Evolutionary conservation across 2,797 vertebrate species (phyloP).

Genomic region (Molossus alvarezi): DNA sequence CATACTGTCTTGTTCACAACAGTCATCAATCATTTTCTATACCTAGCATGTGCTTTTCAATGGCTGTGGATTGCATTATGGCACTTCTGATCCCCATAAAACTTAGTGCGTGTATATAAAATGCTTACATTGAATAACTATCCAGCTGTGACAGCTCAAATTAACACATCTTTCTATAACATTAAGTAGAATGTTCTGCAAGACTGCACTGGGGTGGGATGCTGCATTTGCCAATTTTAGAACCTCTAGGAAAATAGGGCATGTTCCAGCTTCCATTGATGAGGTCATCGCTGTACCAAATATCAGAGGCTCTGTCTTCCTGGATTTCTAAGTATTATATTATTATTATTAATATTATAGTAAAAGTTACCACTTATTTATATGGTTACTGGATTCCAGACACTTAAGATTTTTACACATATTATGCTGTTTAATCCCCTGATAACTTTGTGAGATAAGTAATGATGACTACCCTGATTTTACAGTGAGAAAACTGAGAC

Average conservation of each 20-base stretch:
- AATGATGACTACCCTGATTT: not conserved
- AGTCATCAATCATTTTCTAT: not conserved
- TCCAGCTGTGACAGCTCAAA: conserved; percentile 72
- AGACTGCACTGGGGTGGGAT: not conserved
- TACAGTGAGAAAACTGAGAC: not conserved
- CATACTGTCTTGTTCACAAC: not conserved
- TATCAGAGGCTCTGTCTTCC: not conserved
- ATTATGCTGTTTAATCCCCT: fast-evolving
- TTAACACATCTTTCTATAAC: conserved; percentile 60
- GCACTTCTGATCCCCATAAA: not conserved
- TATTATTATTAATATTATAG: not conserved
- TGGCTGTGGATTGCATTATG: not conserved
- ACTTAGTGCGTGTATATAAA: conserved; percentile 4
- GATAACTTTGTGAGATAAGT: not conserved
- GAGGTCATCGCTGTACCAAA: not conserved
- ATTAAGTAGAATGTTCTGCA: conserved; percentile 54
- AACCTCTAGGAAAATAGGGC: conserved; percentile 26
- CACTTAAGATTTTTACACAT: not conserved
- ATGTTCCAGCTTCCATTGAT: not conserved
- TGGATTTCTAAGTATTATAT: not conserved
- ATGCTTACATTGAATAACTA: conserved; percentile 77
- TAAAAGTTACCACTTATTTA: not conserved
- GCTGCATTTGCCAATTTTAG: conserved; percentile 44
- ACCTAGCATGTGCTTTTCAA: not conserved
- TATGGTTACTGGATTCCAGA: not conserved